Evolutionary conservation across 1,140 invertebrate species (phyloP), one percentile per base, ranked within the genome.

Genomic region (Plectrocnemia conspersa): DNA sequence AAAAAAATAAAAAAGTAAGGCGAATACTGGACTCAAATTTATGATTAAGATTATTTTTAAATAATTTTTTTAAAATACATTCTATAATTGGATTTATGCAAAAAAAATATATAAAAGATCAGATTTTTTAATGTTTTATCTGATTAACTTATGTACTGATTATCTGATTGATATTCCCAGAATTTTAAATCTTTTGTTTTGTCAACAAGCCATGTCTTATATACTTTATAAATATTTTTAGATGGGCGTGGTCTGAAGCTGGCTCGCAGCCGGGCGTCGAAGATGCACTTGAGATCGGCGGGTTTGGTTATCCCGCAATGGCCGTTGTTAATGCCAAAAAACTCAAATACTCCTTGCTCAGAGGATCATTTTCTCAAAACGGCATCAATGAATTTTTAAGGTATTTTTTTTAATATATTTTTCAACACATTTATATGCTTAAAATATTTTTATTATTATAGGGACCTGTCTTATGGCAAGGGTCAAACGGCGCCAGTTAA

Each of bases 271-370:
- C 77, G 0, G 79, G 85, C 1, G 65, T 99, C 6, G 97, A 99
- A 74, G 82, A 88, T 62, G 81, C 88, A 2, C 71, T 99, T 18
- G 96, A 94, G 64, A 89, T 99, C 53, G 97, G 97, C 49, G 88
- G 89, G 2, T 93, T 92, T 72, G 88, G 88, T 19, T 91, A 92
- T 69, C 89, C 92, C 33, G 95, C 96, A 9, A 86, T 99, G 83
- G 94, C 92, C 9, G 95, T 94, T 18, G 84, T 98, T 22, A 99
- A 98, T 74, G 81, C 85, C 6, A 93, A 97, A 73, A 99, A 99
- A 76, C 89, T 95, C 83, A 98, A 97, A 68, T 99, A 90, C 76
- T 92, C 94, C 0, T 78, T 93, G 2, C 75, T 99, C 0, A 84
- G 89, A 63, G 96, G 96, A 38, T 89, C 95, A 18, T 99, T 98